phyloP scores from a whole-genome alignment of 2,113 vertebrate genomes.

The Pitta sordida region DNA sequence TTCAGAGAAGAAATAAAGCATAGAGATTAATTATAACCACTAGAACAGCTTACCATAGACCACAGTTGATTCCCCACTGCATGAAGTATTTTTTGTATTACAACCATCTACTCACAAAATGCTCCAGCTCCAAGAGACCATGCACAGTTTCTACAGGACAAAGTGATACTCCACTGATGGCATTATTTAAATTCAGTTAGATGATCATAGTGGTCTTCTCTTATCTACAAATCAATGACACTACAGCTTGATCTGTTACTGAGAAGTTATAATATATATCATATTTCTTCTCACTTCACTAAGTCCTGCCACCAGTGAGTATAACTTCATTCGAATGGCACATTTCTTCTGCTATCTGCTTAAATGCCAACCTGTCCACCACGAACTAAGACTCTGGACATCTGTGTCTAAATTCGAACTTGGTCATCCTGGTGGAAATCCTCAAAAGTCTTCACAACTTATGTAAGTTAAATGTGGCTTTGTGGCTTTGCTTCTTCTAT shows the following conservation, averaged over 20 bases:
- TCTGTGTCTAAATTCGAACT: background rate
- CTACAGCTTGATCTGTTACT: background rate
- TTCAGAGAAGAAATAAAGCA: background rate
- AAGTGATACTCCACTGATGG: background rate
- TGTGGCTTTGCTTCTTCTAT: background rate
- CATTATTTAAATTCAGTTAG: background rate
- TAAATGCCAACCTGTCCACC: background rate
- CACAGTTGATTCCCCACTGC: background rate
- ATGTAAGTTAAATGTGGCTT: background rate
- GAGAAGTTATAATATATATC: background rate
- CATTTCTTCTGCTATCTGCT: background rate
- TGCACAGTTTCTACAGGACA: accelerated
- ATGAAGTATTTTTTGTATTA: background rate
- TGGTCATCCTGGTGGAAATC: background rate
- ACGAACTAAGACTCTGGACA: background rate
- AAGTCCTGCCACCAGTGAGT: background rate
- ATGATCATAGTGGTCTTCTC: background rate
- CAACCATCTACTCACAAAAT: background rate
- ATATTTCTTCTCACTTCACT: background rate
- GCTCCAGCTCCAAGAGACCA: background rate
- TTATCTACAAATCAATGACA: background rate
- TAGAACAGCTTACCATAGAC: background rate
- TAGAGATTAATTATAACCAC: background rate
- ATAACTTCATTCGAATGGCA: background rate
- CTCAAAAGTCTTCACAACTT: background rate